A percentile compares a stretch with the other conserved stretches of the same genome.
phyloP scores from a whole-genome alignment of 2,888 invertebrate genomes.

The Drosophila anomelani region DNA sequence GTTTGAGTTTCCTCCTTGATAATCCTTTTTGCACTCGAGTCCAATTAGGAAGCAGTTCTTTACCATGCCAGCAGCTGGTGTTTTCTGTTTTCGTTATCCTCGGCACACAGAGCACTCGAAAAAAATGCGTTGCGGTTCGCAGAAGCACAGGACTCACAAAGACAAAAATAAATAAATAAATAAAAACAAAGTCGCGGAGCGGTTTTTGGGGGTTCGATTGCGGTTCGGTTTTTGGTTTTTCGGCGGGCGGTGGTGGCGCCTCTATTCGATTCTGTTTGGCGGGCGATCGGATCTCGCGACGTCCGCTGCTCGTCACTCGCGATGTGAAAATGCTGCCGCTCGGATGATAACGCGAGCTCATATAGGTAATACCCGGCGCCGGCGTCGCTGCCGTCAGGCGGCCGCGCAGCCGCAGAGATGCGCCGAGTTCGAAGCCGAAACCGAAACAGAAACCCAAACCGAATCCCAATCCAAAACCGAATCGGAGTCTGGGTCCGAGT shows the following conservation, averaged over 20 bases:
- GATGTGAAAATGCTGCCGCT: slow-evolving; percentile 83
- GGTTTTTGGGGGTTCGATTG: not conserved
- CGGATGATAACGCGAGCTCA: slow-evolving; percentile 82
- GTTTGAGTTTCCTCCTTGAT: slow-evolving; percentile 16
- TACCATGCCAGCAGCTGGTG: slow-evolving; percentile 41
- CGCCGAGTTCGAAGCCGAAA: slow-evolving; percentile 38
- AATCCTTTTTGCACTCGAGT: slow-evolving; percentile 30
- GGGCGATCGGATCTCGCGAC: slow-evolving; percentile 29
- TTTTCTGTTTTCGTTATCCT: slow-evolving; percentile 23
- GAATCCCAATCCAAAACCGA: slow-evolving; percentile 35
- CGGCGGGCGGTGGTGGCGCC: not conserved
- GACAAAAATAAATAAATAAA: slow-evolving; percentile 22
- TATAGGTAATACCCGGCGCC: slow-evolving; percentile 78
- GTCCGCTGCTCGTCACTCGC: slow-evolving; percentile 84
- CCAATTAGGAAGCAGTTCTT: slow-evolving; percentile 39
- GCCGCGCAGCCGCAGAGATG: slow-evolving; percentile 49
- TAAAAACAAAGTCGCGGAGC: not conserved
- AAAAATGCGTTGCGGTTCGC: slow-evolving; percentile 6
- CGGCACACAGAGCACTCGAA: slow-evolving; percentile 34
- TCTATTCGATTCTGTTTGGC: slow-evolving; percentile 7
- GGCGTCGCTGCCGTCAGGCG: slow-evolving; percentile 29
- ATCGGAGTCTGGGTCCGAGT: slow-evolving; percentile 3
- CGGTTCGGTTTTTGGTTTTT: slow-evolving; percentile 2
- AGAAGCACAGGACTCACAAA: slow-evolving; percentile 17
- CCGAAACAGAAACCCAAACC: slow-evolving; percentile 66